These are phyloP conservation scores for Uloborus diversus DNA, from an alignment of 1,140 invertebrate genomes.

Conservation along the genomic window DNA sequence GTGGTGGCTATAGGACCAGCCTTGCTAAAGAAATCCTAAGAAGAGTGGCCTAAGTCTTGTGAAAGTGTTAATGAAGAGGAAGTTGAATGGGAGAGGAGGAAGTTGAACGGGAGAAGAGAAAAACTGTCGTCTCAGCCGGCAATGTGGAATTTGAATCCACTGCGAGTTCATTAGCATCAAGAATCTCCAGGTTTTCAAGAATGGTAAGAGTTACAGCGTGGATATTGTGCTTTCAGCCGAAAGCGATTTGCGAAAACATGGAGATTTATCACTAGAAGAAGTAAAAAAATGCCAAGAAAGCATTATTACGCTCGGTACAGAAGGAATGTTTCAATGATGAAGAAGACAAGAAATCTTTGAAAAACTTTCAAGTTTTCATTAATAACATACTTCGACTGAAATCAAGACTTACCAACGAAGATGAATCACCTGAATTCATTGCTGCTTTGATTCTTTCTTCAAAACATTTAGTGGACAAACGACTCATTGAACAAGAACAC, in stretches of 20 bases:
- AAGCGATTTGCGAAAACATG: slow-evolving; percentile 6
- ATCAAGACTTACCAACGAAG: slow-evolving; percentile 19
- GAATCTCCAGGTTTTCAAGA: neutral
- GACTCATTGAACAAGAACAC: slow-evolving; percentile 1
- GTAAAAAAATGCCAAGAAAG: neutral
- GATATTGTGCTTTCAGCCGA: slow-evolving; percentile 3
- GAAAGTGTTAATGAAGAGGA: slow-evolving; percentile 1
- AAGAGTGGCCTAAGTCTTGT: slow-evolving; percentile 4
- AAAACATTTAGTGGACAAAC: neutral
- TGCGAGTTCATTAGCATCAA: neutral
- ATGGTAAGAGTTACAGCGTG: neutral
- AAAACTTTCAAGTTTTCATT: neutral
- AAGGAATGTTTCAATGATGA: slow-evolving; percentile 10
- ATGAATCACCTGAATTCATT: slow-evolving; percentile 16
- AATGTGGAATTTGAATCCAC: neutral
- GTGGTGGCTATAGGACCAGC: slow-evolving; percentile 10
- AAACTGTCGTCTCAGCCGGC: neutral
- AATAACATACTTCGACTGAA: slow-evolving; percentile 18
- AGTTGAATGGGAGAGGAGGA: neutral
- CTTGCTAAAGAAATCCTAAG: neutral
- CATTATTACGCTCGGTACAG: slow-evolving; percentile 1
- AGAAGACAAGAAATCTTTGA: neutral
- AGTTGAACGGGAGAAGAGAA: slow-evolving; percentile 1
- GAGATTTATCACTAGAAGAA: slow-evolving; percentile 6
- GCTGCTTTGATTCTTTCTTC: slow-evolving; percentile 21